Evolutionary conservation across 64 coral and sea anemone genomes (phyloP), one percentile per base, ranked within the genome.

Genomic region (Dendronephthya gigantea): DNA sequence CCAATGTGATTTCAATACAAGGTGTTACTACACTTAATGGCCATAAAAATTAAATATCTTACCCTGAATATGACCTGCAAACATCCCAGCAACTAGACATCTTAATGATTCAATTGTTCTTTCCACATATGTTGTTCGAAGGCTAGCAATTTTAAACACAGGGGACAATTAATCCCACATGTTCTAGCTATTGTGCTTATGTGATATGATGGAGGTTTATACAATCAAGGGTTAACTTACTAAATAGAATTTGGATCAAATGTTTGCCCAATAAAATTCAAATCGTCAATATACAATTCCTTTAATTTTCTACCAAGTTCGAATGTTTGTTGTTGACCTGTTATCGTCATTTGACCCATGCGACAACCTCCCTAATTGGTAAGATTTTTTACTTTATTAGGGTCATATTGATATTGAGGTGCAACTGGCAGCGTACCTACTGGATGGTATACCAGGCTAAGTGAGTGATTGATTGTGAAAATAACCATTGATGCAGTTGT

Each of bases 261-360:
- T 16, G 87, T 74, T 39, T 50, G 85, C 33, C 79, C 40, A 52
- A 96, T 76, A 49, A 96, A 52, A 51, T 68, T 82, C 49, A 89
- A 34, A 1, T 93, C 58, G 30, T 90, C 87, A 15, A 97, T 90
- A 50, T 97, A 97, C 4, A 81, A 51, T 55, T 91, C 74, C 17
- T 82, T 72, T 9, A 90, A 23, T 40, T 65, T 66, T 39, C 48
- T 50, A 7, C 94, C 94, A 48, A 91, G 34, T 1, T 91, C 89
- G 49, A 84, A 97, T 87, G 89, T 93, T 81, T 97, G 91, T 43
- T 91, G 91, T 68, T 97, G 94, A 9, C 94, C 94, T 41, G 93
- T 84, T 76, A 86, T 93, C 7, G 94, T 97, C 29, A 93, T 81
- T 39, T 91, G 83, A 35, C 91, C 91, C 38, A 39, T 51, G 28